Percentiles rank a stretch among this genome's conserved stretches.
These are phyloP conservation scores for Eumeta japonica DNA, from an alignment of 1,140 invertebrate species.

Conservation along the genomic window DNA sequence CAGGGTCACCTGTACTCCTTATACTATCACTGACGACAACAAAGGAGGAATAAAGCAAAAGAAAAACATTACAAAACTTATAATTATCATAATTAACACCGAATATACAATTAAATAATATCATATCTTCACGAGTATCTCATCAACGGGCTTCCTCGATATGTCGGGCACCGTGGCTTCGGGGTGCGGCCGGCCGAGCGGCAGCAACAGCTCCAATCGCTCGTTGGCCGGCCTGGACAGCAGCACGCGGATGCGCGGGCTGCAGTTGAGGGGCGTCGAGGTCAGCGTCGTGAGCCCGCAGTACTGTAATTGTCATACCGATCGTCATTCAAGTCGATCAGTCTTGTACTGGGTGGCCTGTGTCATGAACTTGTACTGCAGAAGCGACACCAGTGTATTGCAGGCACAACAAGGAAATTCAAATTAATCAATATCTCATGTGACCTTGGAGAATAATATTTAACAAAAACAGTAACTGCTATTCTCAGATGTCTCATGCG, in stretches of 20 bases:
- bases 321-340: background rate
- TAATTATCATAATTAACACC: no score
- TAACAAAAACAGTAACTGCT: no score
- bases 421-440: no score
- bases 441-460: no score
- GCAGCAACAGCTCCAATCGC: slow-evolving; percentile 77
- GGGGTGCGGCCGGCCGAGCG: slow-evolving; percentile 79
- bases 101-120: no score
- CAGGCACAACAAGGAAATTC: background rate
- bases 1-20: no score
- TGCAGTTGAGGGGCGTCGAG: slow-evolving; percentile 87
- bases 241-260: slow-evolving; percentile 70
- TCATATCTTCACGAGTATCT: slow-evolving; percentile 70
- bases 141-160: slow-evolving; percentile 68
- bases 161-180: slow-evolving; percentile 78
- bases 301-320: slow-evolving; percentile 58
- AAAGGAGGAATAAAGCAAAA: no score
- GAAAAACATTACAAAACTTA: no score
- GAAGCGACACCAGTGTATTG: no score
- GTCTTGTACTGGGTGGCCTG: background rate
- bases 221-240: slow-evolving; percentile 75
- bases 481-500: no score
- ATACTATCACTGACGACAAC: no score
- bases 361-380: no score
- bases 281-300: slow-evolving; percentile 82